Evolutionary conservation across 2,888 invertebrate genomes (phyloP).

Genomic region (Zygothrica quintamaculata): DNA sequence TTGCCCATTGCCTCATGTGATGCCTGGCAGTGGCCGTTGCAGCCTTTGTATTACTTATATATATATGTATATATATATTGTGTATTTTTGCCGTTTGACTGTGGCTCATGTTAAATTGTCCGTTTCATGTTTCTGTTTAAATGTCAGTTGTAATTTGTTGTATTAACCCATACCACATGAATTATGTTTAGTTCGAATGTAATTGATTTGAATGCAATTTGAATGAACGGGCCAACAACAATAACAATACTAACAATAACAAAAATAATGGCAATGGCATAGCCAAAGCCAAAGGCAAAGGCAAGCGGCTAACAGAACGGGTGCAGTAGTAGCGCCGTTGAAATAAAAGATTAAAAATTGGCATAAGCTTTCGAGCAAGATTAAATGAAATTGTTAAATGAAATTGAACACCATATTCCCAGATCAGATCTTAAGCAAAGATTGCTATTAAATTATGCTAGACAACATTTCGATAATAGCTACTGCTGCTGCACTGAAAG

Average conservation of each 20-base stretch:
- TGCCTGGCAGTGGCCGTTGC: constrained; percentile 50
- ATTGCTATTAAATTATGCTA: constrained; percentile 8
- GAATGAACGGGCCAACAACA: constrained; percentile 56
- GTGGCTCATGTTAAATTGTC: constrained; percentile 75
- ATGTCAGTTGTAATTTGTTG: constrained; percentile 79
- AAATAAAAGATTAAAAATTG: constrained; percentile 61
- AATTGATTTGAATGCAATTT: constrained; percentile 80
- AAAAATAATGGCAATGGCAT: constrained; percentile 33
- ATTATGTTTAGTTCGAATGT: constrained; percentile 79
- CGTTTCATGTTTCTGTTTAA: constrained; percentile 78
- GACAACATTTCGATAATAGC: too few relatives aligned
- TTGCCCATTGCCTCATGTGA: constrained; percentile 57
- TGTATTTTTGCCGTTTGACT: constrained; percentile 44
- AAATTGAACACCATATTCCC: constrained; percentile 40
- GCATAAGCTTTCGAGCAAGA: constrained; percentile 64
- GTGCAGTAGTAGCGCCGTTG: constrained; percentile 64
- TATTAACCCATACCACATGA: constrained; percentile 78
- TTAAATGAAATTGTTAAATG: constrained; percentile 62
- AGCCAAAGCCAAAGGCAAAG: neutral
- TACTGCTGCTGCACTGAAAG: too few relatives aligned
- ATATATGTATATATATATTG: constrained; percentile 15
- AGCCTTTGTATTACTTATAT: constrained; percentile 58
- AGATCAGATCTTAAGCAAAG: constrained; percentile 25
- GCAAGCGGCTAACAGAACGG: constrained; percentile 15
- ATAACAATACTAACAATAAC: constrained; percentile 44